Conservation (phyloP, 1,140 invertebrate genomes). For the Bursaphelenchus mucronatus region DNA sequence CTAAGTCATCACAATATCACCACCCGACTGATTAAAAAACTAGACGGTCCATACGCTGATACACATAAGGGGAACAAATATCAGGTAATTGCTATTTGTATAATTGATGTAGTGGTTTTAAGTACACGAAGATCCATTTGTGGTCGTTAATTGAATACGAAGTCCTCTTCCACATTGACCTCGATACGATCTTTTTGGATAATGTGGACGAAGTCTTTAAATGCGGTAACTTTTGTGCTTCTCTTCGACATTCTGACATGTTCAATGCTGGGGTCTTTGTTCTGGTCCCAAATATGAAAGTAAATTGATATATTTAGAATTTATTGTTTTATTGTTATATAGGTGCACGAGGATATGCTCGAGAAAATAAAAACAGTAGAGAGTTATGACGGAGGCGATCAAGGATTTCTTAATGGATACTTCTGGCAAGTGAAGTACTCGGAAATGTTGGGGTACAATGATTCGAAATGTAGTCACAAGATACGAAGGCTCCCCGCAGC, state of each 20-base stretch:
- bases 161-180: conserved; percentile 38
- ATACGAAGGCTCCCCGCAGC: conserved; percentile 36
- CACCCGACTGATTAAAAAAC: conserved; percentile 26
- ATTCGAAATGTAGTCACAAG: conserved; percentile 28
- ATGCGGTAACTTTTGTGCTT: conserved; percentile 45
- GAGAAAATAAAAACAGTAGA: conserved; percentile 20
- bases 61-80: conserved; percentile 42
- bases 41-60: conserved; percentile 38
- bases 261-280: conserved; percentile 50
- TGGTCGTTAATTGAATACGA: conserved; percentile 47
- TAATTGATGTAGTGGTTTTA: conserved; percentile 12
- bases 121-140: conserved; percentile 52
- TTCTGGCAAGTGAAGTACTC: conserved; percentile 27
- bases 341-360: conserved; percentile 43
- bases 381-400: conserved; percentile 49
- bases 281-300: conserved; percentile 39
- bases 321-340: too few species aligned
- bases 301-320: conserved; percentile 5
- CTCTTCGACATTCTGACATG: conserved; percentile 48
- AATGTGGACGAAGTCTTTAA: conserved; percentile 40
- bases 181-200: conserved; percentile 36
- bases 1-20: conserved; percentile 22
- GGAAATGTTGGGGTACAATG: conserved; percentile 36
- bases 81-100: conserved; percentile 27
- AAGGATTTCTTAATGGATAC: conserved; percentile 48